Conservation (phyloP, 2,113 vertebrate species). For the Anolis carolinensis region DNA sequence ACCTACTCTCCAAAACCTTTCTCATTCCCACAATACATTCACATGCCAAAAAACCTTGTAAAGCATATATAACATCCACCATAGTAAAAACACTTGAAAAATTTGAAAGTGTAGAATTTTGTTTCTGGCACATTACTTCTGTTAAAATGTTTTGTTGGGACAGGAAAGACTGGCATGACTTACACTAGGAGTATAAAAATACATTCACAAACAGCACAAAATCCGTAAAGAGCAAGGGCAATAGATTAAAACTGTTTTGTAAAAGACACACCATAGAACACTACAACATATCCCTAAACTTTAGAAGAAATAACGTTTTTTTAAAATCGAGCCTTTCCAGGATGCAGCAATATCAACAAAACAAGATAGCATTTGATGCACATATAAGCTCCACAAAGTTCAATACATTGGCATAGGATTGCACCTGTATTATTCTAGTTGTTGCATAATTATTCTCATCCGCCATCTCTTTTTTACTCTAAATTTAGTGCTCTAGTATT, state of each 20-base stretch:
- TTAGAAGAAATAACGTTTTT: background rate
- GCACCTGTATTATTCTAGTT: conserved; percentile 24
- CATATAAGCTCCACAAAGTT: background rate
- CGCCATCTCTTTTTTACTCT: conserved; percentile 19
- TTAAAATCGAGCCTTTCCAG: background rate
- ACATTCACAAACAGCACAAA: conserved; percentile 6
- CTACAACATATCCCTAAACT: background rate
- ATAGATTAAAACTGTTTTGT: background rate
- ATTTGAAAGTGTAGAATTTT: background rate
- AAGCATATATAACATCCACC: background rate
- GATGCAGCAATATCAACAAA: conserved; percentile 43
- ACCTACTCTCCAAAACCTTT: background rate
- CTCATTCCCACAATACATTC: background rate
- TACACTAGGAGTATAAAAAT: background rate
- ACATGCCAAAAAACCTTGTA: background rate
- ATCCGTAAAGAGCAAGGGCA: conserved; percentile 10
- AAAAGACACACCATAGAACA: background rate
- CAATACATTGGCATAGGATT: background rate
- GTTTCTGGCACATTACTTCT: background rate
- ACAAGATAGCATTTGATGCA: conserved; percentile 18
- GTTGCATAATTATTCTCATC: conserved; percentile 28
- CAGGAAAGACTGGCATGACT: background rate
- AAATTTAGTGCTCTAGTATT: conserved; percentile 41
- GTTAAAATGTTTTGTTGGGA: background rate
- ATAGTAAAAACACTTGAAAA: background rate